Conservation (phyloP, 2,113 vertebrate genomes). For the Pelecanoides urinatrix region DNA sequence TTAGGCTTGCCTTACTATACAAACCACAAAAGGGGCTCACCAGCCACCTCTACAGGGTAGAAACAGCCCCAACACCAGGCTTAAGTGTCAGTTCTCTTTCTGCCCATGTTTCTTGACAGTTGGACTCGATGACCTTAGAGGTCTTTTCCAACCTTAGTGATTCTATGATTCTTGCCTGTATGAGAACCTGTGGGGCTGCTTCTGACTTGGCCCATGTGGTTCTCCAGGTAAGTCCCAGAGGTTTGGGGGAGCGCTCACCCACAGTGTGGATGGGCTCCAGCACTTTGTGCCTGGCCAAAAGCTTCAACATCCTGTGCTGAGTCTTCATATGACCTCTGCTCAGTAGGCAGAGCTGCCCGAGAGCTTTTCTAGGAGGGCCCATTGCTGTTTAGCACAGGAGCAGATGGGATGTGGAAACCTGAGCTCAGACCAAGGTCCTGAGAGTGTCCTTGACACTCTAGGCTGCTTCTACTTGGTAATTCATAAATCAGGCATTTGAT, state of each 20-base stretch:
- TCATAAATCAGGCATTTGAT: accelerated
- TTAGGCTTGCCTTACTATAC: neutral
- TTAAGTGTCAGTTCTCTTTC: neutral
- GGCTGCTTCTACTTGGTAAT: neutral
- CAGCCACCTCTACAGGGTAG: neutral
- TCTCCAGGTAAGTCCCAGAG: neutral
- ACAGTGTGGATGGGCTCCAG: neutral
- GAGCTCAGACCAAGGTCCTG: neutral
- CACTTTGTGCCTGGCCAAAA: neutral
- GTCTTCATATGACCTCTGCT: neutral
- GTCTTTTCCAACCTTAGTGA: no score
- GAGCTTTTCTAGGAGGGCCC: neutral
- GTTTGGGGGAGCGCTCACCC: accelerated
- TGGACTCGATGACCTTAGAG: no score
- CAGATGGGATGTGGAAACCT: neutral
- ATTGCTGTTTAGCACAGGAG: neutral
- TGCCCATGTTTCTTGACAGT: neutral
- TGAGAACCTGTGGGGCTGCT: neutral
- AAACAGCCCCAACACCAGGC: neutral
- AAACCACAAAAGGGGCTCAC: neutral
- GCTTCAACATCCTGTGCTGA: neutral
- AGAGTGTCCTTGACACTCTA: neutral
- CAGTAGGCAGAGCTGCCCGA: neutral
- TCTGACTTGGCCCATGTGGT: neutral
- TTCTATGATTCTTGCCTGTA: no score